Evolutionary conservation across 2,797 vertebrate species (phyloP).

Genomic region (Luscinia megarhynchos): DNA sequence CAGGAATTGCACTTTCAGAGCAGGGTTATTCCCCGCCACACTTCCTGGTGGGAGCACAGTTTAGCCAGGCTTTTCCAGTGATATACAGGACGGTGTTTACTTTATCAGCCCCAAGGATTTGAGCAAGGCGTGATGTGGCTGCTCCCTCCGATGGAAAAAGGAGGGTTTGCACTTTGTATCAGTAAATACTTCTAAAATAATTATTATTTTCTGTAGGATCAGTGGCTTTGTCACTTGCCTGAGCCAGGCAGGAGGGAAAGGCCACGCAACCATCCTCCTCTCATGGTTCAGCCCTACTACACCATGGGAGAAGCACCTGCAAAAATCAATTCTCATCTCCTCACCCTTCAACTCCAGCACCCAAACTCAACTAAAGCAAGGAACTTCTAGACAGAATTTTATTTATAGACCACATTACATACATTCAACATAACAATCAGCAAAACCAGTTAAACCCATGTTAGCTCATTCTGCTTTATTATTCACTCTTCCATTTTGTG

Average conservation of each 20-base stretch:
- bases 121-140: background rate
- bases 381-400: background rate
- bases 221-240: background rate
- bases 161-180: background rate
- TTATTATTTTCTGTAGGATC: background rate
- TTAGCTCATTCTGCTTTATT: background rate
- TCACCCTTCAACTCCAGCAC: background rate
- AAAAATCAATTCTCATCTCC: background rate
- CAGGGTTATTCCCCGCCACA: background rate
- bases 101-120: background rate
- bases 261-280: background rate
- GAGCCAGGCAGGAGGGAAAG: background rate
- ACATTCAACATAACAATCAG: slow-evolving; percentile 7
- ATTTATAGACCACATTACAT: background rate
- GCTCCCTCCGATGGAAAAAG: background rate
- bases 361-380: background rate
- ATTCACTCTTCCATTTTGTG: slow-evolving; percentile 7
- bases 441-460: background rate
- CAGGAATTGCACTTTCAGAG: rapidly evolving
- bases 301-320: background rate
- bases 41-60: rapidly evolving
- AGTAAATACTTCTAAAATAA: no score
- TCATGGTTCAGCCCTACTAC: rapidly evolving
- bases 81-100: rapidly evolving
- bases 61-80: background rate